Evolutionary conservation across 2,113 vertebrate species (phyloP), one percentile per base, ranked within the genome.

Genomic region (Eptesicus fuscus): DNA sequence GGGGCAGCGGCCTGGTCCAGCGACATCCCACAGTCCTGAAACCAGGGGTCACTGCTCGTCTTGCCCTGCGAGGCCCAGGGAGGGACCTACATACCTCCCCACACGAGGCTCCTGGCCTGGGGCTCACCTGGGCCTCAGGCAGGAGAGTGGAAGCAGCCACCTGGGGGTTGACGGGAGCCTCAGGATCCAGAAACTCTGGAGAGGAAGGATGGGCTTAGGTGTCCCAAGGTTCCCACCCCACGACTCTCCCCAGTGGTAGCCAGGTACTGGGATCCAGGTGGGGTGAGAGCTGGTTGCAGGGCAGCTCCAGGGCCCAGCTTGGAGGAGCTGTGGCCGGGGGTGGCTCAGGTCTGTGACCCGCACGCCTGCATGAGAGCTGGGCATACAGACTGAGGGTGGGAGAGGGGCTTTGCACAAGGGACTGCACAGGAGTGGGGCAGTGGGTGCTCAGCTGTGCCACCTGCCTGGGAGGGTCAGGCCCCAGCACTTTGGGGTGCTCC

Each of bases 51-150:
- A 47, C 47, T 25, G 51, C 74, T 88, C 2, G 1, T 69, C 28
- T 73, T 84, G 65, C 28, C 30, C 8, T 11, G 37, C 23, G 44
- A 18, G 65, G 49, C 20, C 80, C 40, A 73, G 37, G 18, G n/a
- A 79, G 20, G 65, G 42, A 70, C 42, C 32, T 35, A 47, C 17
- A 37, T 20, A 4, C 40, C 56, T 22, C 44, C 40, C 47, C 53
- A 70, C 37, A 4, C 9, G 63, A 73, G 30, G 40, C 70, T 89
- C 44, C 13, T 49, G 18, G 80, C 28, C 30, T 89, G 37, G 71
- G 79, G 44, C 97, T 96, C 78, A 97, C 96, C 97, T 79, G 93
- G 91, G 93, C 42, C 80, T 90, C n/a, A n/a, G 83, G 88, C 47
- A 95, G 84, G 83, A 95, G 47, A 8, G 83, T 28, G n/a, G 88